Evolutionary conservation across 2,888 invertebrate genomes (phyloP).

Genomic region (Keiferia lycopersicella): DNA sequence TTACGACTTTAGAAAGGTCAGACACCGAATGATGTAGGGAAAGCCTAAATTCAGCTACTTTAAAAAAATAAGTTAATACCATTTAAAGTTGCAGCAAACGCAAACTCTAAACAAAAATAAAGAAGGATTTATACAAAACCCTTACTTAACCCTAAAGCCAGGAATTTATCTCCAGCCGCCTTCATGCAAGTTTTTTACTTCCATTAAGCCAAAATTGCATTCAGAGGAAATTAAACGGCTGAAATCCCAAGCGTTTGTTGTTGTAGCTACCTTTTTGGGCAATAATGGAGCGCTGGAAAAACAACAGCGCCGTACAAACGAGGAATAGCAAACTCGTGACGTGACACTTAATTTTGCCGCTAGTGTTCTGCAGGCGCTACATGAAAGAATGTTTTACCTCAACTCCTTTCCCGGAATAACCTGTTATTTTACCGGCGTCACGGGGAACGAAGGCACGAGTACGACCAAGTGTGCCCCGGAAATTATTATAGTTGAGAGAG

Average conservation of each 20-base stretch:
- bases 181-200: constrained; percentile 36
- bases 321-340: constrained; percentile 45
- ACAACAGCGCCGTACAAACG: constrained; percentile 45
- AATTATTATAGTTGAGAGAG: constrained; percentile 5
- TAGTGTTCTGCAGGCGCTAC: constrained; percentile 35
- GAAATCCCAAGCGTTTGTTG: constrained; percentile 41
- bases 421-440: constrained; percentile 19
- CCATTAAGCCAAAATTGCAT: constrained; percentile 48
- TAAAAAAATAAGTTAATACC: not conserved
- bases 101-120: not conserved
- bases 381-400: constrained; percentile 32
- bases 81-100: not conserved
- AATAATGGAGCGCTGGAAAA: constrained; percentile 52
- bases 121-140: constrained; percentile 17
- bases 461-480: not conserved
- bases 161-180: constrained; percentile 27
- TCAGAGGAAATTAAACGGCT: constrained; percentile 52
- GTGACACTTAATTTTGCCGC: constrained; percentile 56
- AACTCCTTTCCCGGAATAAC: constrained; percentile 24
- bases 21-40: not conserved
- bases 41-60: not conserved
- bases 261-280: constrained; percentile 47
- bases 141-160: constrained; percentile 20
- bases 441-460: constrained; percentile 13
- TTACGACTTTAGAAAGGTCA: not conserved